Evolutionary conservation across 23 tunicate genomes (phyloP), one percentile per base, ranked within the genome.

Genomic region (Phallusia fumigata): DNA sequence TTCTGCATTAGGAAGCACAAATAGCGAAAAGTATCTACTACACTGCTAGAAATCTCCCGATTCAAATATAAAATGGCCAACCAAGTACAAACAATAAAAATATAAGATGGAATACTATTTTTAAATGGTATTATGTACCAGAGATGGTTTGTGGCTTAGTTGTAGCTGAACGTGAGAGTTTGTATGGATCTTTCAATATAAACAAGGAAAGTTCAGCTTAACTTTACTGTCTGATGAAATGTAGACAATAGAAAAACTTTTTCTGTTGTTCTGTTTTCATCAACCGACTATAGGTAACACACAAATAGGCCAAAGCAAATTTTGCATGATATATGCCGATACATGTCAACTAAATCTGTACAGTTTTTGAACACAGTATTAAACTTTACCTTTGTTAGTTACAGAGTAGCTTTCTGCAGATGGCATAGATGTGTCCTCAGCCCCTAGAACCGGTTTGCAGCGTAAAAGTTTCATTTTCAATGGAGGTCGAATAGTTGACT

Each of bases 391-490:
- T 24, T 58, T 58, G 47, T 40, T 40, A 13, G 8, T 58, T 58
- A 58, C 28, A 21, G 69, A 58, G 69, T 58, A 58, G 28, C 28
- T 21, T 58, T 58, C 28, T 58, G 69, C 28, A 22, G 28, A 22
- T 58, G 28, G 13, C 1, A 24, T 21, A 21, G 69, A 6, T 24
- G 28, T 8, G 11, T 24, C 28, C 8, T 58, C 69, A 21, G 16
- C 3, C 3, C 69, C 28, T 58, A 3, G 69, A 2, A 58, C 28
- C 8, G 69, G 69, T 58, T 58, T 58, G 69, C 69, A 58, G 3
- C 69, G 69, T 58, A 58, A 58, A 58, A 58, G 69, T 58, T 58
- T 58, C 69, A 58, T 21, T 58, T 58, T 58, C 16, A 58, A 13
- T 58, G 69, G 28, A 6, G 69, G 69, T 58, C 69, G 2, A 58